These are phyloP conservation scores for Plebejus argus DNA, from an alignment of 2,888 invertebrate species.

Conservation along the genomic window DNA sequence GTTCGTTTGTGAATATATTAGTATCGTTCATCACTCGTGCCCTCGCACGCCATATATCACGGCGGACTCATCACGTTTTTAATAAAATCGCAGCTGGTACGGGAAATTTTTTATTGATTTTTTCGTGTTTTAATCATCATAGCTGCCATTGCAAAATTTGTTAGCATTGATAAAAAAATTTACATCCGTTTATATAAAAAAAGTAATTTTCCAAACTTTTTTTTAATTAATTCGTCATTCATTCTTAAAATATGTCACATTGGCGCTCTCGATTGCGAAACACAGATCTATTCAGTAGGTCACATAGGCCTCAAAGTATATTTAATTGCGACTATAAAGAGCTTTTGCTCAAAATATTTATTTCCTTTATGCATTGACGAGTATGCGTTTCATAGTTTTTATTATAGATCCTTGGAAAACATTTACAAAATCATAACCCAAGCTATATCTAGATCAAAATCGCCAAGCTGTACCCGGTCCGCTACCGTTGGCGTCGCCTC, in stretches of 20 bases:
- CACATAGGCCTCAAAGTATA: too few species aligned
- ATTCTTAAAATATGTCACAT: too few species aligned
- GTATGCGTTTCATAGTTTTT: too few species aligned
- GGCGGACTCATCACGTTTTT: conserved; percentile 72
- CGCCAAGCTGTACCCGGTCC: not conserved
- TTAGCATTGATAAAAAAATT: not conserved
- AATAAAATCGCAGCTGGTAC: conserved; percentile 59
- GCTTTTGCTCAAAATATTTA: too few species aligned
- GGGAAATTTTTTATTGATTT: conserved; percentile 39
- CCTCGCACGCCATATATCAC: conserved; percentile 63
- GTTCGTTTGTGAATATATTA: conserved; percentile 24
- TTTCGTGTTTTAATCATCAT: conserved; percentile 30
- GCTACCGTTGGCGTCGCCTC: not conserved
- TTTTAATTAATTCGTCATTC: too few species aligned
- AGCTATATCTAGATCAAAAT: conserved; percentile 6
- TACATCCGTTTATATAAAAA: too few species aligned
- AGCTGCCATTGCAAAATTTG: not conserved
- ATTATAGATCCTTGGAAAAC: too few species aligned
- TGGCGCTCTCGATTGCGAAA: too few species aligned
- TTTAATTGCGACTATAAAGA: too few species aligned
- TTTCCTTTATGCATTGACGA: too few species aligned
- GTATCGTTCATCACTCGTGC: conserved; percentile 29
- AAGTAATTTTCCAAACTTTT: too few species aligned
- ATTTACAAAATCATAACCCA: not conserved
- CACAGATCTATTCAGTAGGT: too few species aligned